Conservation (phyloP, 2,797 vertebrate species). For the Monodelphis domestica region DNA sequence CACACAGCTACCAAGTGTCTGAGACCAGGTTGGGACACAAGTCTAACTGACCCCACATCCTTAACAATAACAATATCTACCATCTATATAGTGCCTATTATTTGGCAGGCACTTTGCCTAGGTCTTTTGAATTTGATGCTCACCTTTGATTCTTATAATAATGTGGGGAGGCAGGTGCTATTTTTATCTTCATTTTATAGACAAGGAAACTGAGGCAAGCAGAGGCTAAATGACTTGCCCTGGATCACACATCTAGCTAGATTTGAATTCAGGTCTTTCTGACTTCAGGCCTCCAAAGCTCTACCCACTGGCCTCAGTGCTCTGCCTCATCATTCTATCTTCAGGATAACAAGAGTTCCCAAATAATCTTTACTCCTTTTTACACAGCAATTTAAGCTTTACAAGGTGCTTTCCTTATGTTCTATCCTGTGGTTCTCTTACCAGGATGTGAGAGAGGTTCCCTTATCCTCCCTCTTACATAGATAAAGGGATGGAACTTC, state of each 20-base stretch:
- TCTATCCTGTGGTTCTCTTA: neutral
- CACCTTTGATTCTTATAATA: neutral
- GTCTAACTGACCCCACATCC: neutral
- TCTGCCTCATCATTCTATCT: neutral
- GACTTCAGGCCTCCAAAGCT: neutral
- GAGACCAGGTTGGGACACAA: neutral
- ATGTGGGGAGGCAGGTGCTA: neutral
- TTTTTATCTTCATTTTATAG: neutral
- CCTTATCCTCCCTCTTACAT: neutral
- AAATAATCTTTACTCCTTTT: neutral
- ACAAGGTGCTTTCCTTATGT: neutral
- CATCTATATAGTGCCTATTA: neutral
- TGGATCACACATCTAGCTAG: neutral
- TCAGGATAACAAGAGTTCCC: neutral
- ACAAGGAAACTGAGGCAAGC: neutral
- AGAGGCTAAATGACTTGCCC: neutral
- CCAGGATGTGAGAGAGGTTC: neutral
- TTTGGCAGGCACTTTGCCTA: neutral
- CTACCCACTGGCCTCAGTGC: neutral
- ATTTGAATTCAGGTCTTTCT: neutral
- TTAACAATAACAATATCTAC: neutral
- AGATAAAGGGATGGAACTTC: neutral
- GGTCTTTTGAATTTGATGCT: neutral
- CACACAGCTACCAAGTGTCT: neutral
- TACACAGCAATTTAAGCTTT: neutral